Conservation (phyloP, 2,888 invertebrate species). For the Ernsta delagoae region DNA sequence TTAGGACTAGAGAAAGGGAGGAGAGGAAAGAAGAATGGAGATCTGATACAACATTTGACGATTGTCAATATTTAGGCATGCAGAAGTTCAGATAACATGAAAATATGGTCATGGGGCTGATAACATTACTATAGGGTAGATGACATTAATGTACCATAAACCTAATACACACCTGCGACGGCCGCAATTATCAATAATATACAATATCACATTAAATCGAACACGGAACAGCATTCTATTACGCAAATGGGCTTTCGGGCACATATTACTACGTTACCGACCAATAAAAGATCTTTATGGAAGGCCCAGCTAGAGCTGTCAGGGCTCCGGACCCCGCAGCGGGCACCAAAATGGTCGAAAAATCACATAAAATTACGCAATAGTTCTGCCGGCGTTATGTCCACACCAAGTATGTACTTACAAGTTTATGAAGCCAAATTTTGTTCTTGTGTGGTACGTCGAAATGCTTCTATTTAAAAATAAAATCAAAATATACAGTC, state of each 20-base stretch:
- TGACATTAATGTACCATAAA: background rate
- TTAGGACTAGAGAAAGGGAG: no score
- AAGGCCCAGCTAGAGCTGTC: constrained; percentile 37
- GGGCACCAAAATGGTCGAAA: background rate
- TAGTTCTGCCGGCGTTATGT: no score
- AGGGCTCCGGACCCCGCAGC: background rate
- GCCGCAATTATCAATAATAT: constrained; percentile 17
- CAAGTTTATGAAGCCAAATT: no score
- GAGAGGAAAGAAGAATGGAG: no score
- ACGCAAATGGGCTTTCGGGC: constrained; percentile 49
- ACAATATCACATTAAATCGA: constrained; percentile 29
- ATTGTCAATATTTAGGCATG: no score
- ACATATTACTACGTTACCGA: constrained; percentile 55
- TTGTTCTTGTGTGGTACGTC: no score
- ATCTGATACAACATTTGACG: no score
- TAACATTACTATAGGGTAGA: background rate
- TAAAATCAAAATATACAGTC: no score
- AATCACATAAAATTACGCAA: constrained; percentile 6
- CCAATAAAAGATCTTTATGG: constrained; percentile 59
- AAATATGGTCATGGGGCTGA: no score
- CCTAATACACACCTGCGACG: background rate
- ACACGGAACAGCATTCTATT: constrained; percentile 44
- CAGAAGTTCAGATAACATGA: no score
- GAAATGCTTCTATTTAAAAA: no score
- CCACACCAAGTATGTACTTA: no score